Conservation (phyloP, 2,797 vertebrate species). For the Eulemur rubriventer region DNA sequence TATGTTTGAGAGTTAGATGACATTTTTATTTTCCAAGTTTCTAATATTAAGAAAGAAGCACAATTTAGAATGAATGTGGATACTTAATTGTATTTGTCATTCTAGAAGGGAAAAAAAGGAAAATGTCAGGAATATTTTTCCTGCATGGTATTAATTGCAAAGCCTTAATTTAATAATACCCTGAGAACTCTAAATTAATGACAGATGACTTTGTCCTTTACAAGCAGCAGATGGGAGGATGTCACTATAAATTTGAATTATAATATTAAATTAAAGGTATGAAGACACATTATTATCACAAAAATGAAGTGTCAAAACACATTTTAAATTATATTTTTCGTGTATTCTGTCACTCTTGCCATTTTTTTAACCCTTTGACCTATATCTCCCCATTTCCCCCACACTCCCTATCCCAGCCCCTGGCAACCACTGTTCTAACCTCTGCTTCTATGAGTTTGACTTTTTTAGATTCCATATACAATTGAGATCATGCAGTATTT, state of each 20-base stretch:
- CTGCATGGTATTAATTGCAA: not conserved
- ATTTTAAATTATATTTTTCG: slow-evolving; percentile 22
- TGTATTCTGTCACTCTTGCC: not conserved
- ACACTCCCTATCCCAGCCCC: not conserved
- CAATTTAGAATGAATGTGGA: not conserved
- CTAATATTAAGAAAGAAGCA: not conserved
- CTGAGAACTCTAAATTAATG: not conserved
- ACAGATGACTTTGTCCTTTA: slow-evolving; percentile 32
- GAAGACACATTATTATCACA: not conserved
- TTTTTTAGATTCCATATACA: not conserved
- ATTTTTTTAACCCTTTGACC: not conserved
- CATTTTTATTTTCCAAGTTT: not conserved
- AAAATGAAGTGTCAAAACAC: slow-evolving; percentile 32
- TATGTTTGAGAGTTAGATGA: not conserved
- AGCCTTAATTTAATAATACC: not conserved
- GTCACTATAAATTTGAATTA: slow-evolving; percentile 42
- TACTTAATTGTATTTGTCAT: not conserved
- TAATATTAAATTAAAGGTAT: slow-evolving; percentile 39
- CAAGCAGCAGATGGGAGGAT: not conserved
- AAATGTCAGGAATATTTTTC: not conserved
- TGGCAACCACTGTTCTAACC: not conserved
- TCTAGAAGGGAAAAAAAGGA: not conserved
- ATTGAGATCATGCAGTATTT: not conserved
- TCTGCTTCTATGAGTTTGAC: not conserved
- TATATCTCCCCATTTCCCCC: not conserved